Evolutionary conservation across 2,888 invertebrate species (phyloP).

Genomic region (Latrodectus hesperus): DNA sequence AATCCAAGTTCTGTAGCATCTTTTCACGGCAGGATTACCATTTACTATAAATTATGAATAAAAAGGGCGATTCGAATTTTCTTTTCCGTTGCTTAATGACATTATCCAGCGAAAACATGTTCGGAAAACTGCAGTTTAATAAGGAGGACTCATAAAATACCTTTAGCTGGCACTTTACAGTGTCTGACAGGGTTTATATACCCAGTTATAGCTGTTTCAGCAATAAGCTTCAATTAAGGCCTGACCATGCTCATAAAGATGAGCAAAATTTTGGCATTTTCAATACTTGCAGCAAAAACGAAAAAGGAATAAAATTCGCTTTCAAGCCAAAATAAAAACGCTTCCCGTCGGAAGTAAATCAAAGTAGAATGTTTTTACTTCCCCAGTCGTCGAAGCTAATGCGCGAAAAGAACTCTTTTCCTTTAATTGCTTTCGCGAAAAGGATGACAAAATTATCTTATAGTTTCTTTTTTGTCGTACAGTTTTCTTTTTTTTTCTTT

Average conservation of each 20-base stretch:
- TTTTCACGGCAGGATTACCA: too few species aligned
- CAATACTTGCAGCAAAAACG: not conserved
- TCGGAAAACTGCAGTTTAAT: too few species aligned
- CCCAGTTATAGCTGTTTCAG: not conserved
- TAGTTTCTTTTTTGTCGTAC: slow-evolving; percentile 3
- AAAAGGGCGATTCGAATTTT: too few species aligned
- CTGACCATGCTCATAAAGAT: slow-evolving; percentile 5
- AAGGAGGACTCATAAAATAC: too few species aligned
- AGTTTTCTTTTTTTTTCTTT: slow-evolving; percentile 16
- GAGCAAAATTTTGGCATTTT: slow-evolving; percentile 12
- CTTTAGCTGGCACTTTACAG: too few species aligned
- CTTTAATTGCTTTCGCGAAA: slow-evolving; percentile 19
- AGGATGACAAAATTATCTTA: slow-evolving; percentile 24
- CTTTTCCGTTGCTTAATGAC: too few species aligned
- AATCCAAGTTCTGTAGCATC: too few species aligned
- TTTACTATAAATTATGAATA: too few species aligned
- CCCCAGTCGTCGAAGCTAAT: too few species aligned
- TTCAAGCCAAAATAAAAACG: slow-evolving; percentile 1
- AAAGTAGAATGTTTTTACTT: slow-evolving; percentile 5
- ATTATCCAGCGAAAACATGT: too few species aligned
- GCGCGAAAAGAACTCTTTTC: not conserved
- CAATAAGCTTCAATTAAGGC: slow-evolving; percentile 19
- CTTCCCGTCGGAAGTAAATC: slow-evolving; percentile 19
- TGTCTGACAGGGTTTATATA: not conserved
- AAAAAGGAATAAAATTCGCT: slow-evolving; percentile 2